Percentiles rank a stretch among this genome's conserved stretches.
phyloP scores from a whole-genome alignment of 2,888 invertebrate genomes.

The Epirrhoe tristata region DNA sequence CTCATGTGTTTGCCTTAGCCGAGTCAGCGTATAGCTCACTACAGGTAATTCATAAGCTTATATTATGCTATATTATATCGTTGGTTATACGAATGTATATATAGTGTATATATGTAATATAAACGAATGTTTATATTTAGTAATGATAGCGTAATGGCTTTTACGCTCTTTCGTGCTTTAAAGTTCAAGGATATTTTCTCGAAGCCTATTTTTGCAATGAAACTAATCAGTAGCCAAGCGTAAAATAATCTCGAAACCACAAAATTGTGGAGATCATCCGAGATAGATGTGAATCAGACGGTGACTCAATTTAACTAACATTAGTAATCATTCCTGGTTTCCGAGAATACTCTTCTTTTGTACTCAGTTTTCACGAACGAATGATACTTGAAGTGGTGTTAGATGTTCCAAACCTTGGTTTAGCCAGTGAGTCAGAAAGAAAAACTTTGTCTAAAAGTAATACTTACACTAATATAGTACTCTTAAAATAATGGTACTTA shows the following conservation, averaged over 20 bases:
- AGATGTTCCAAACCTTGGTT: too few relatives aligned
- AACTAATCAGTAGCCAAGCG: background rate
- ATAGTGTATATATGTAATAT: too few relatives aligned
- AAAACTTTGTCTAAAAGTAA: too few relatives aligned
- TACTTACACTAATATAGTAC: too few relatives aligned
- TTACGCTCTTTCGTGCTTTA: too few relatives aligned
- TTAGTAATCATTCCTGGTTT: conserved; percentile 38
- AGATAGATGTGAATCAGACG: conserved; percentile 37
- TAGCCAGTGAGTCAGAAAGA: too few relatives aligned
- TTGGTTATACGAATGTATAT: too few relatives aligned
- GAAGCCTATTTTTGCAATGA: background rate
- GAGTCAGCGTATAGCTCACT: conserved; percentile 94
- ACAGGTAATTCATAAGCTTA: conserved; percentile 70
- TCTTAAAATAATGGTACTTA: too few relatives aligned
- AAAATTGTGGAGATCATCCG: conserved; percentile 18
- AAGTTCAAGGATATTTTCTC: background rate
- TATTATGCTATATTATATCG: too few relatives aligned
- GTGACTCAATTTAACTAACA: conserved; percentile 41
- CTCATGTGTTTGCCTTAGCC: conserved; percentile 96
- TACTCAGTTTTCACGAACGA: conserved; percentile 8
- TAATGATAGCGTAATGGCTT: too few relatives aligned
- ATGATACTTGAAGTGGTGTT: background rate
- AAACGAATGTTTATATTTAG: too few relatives aligned
- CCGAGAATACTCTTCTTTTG: conserved; percentile 15
- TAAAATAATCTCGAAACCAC: conserved; percentile 12